Evolutionary conservation across 2,888 invertebrate species (phyloP).

Genomic region (Plagodis dolabraria): DNA sequence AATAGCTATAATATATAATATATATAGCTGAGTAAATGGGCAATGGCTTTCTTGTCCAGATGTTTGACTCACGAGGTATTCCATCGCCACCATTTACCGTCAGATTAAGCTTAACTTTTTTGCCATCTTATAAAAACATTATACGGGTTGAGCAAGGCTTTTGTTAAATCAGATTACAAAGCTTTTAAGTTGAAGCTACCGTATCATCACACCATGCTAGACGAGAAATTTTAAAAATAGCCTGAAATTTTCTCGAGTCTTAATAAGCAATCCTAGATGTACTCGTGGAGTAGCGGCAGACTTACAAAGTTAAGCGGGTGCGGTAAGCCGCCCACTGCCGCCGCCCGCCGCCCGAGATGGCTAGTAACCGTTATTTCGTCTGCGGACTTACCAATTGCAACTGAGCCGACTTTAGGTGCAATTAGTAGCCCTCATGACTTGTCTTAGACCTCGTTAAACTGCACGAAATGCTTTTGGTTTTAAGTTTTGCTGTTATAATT

Average conservation of each 20-base stretch:
- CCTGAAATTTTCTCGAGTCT: conserved; percentile 64
- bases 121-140: too few relatives aligned
- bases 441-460: conserved; percentile 25
- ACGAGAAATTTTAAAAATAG: conserved; percentile 65
- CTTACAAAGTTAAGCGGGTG: conserved; percentile 79
- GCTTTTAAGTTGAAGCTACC: background rate
- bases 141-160: background rate
- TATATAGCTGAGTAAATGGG: too few relatives aligned
- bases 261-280: conserved; percentile 75
- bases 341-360: conserved; percentile 58
- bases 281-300: conserved; percentile 64
- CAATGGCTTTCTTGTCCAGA: too few relatives aligned
- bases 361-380: conserved; percentile 82
- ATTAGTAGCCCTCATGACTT: conserved; percentile 45
- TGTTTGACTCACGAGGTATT: too few relatives aligned
- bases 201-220: background rate
- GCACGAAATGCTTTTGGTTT: background rate
- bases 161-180: background rate
- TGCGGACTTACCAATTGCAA: conserved; percentile 79
- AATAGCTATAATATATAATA: too few relatives aligned
- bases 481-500: too few relatives aligned
- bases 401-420: conserved; percentile 55
- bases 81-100: too few relatives aligned
- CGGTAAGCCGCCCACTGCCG: conserved; percentile 62
- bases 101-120: too few relatives aligned